Base-by-base conservation (phyloP, 2,113 vertebrate genomes). In the Apodemus sylvaticus region DNA sequence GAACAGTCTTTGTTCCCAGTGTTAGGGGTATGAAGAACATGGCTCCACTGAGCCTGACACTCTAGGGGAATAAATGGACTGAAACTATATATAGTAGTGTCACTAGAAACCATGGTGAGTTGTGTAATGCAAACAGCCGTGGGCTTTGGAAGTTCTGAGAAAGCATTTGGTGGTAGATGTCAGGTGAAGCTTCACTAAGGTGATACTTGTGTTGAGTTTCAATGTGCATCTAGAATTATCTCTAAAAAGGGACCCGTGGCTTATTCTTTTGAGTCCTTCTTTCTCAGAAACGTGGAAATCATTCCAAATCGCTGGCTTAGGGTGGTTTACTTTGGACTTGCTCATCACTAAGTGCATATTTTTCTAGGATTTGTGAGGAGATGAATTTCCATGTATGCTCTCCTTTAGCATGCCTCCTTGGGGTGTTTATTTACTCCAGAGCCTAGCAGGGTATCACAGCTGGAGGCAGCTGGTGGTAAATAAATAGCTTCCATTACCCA, bases 361-460 rank as follows among this genome's bases (percentile, higher is more conserved):
- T 98, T 97, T 93, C 90, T 93, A 96, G 95, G 94, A 91, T 98
- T 96, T 94, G 92, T 79, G 90, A 96, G 93, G 94, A 96, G 95
- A 95, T 97, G 94, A 31, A 96, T 97, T 97, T 97, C 78, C 95
- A 91, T 95, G 92, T 96, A 83, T 93, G 92, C 90, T 82, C 12
- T 79, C 81, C 94, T 96, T 74, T 79, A 91, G 94, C 7, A 0
- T 89, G 92, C 86, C 95, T 97, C 89, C 89, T 97, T 0, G 0
- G 85, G 81, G 81, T 95, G 83, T 97, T 97, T 97, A 98, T 97
- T 98, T 97, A 95, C 96, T 97, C 95, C 97, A 81, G 89, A 97
- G 86, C 95, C 86, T 91, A 94, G 88, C 92, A 93, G 95, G 95
- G 91, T 90, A 92, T 96, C 97, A 79, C 93, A 96, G 94, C 95